phyloP scores from a whole-genome alignment of 2,888 invertebrate genomes.

The Elaeidobius kamerunicus region DNA sequence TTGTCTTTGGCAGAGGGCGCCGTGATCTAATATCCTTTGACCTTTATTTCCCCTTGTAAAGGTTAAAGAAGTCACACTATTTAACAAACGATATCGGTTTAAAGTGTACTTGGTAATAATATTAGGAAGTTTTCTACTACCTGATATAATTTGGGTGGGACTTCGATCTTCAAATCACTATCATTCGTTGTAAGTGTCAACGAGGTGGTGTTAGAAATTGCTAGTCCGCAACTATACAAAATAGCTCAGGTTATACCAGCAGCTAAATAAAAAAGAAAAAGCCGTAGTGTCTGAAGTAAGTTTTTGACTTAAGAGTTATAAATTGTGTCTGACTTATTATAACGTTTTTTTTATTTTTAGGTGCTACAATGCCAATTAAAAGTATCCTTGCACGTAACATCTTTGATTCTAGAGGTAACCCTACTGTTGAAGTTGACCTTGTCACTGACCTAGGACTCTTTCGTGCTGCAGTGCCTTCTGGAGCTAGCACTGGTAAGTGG shows the following conservation, averaged over 20 bases:
- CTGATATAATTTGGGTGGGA: too few species aligned
- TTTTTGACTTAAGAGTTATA: too few species aligned
- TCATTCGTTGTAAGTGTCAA: too few species aligned
- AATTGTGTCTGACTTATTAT: too few species aligned
- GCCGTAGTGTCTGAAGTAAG: too few species aligned
- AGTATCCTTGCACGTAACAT: conserved; percentile 95
- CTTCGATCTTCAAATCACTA: too few species aligned
- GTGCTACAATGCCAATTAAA: conserved; percentile 76
- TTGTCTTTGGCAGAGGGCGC: too few species aligned
- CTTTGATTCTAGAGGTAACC: conserved; percentile 98
- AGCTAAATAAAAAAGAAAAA: too few species aligned
- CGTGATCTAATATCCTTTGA: conserved; percentile 9
- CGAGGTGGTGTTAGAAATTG: neutral
- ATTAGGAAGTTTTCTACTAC: too few species aligned
- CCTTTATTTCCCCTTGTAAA: conserved; percentile 30
- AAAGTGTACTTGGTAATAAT: too few species aligned
- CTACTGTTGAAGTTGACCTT: conserved; percentile 94
- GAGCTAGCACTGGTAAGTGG: conserved; percentile 83
- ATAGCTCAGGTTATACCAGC: too few species aligned
- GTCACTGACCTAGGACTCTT: conserved; percentile 78
- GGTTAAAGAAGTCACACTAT: conserved; percentile 32
- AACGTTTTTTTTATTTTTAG: neutral
- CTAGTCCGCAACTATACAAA: neutral
- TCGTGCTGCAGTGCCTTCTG: conserved; percentile 96
- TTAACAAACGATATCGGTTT: neutral